A percentile compares a stretch with the other conserved stretches of the same genome.
phyloP scores from a whole-genome alignment of 2,797 vertebrate genomes.

The Macropodus opercularis region DNA sequence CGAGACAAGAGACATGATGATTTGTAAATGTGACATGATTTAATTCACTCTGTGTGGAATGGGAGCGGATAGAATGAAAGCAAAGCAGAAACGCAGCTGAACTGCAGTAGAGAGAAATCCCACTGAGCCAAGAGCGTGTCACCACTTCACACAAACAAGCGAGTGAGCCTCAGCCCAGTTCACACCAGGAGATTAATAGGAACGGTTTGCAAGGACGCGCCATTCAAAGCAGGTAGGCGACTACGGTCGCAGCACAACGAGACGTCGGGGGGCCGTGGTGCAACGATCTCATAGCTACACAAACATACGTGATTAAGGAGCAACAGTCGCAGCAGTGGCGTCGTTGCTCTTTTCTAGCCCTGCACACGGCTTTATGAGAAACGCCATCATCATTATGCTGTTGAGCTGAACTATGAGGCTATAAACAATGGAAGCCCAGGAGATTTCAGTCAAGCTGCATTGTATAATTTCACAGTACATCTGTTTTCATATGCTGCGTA shows the following conservation, averaged over 20 bases:
- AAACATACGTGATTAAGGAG: slow-evolving; percentile 18
- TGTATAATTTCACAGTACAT: too few species aligned
- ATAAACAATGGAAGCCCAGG: background rate
- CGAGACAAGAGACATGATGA: slow-evolving; percentile 10
- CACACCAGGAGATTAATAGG: slow-evolving; percentile 47
- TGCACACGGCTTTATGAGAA: slow-evolving; percentile 4
- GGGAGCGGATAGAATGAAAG: background rate
- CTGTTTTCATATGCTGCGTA: too few species aligned
- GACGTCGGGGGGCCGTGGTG: slow-evolving; percentile 20
- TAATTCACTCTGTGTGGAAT: slow-evolving; percentile 28
- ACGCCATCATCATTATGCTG: slow-evolving; percentile 18
- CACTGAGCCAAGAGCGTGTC: slow-evolving; percentile 47
- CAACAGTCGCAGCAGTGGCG: slow-evolving; percentile 5
- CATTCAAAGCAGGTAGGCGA: slow-evolving; percentile 42
- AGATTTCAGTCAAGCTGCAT: background rate
- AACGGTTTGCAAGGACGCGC: slow-evolving; percentile 22
- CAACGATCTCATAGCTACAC: background rate
- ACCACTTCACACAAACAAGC: slow-evolving; percentile 62
- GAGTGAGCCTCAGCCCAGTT: slow-evolving; percentile 42
- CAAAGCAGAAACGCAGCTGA: slow-evolving; percentile 31
- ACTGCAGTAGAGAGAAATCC: slow-evolving; percentile 53
- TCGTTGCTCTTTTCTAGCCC: slow-evolving; percentile 1
- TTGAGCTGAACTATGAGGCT: background rate
- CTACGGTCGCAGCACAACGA: slow-evolving; percentile 20
- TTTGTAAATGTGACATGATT: slow-evolving; percentile 20